Conservation (phyloP, 2,797 vertebrate genomes). For the Babyrousa celebensis region DNA sequence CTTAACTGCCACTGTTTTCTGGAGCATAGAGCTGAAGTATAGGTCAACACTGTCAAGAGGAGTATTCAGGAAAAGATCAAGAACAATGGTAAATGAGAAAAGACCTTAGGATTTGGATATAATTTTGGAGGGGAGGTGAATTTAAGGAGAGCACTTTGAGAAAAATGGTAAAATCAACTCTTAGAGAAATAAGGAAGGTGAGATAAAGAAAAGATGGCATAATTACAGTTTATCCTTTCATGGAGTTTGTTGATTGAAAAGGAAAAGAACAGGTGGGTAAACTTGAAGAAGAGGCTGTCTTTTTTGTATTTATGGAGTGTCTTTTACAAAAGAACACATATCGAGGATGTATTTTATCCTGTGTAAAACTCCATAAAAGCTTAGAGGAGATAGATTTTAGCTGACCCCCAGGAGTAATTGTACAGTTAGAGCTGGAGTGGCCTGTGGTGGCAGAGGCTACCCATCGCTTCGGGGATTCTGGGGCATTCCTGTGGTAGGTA, state of each 20-base stretch:
- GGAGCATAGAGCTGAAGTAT: neutral
- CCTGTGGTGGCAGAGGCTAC: neutral
- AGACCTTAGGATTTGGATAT: neutral
- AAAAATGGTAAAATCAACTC: neutral
- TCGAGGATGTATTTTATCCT: neutral
- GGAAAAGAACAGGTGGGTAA: neutral
- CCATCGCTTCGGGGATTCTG: neutral
- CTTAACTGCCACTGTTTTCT: constrained; percentile 31
- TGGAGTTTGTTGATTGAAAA: neutral
- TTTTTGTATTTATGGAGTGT: neutral
- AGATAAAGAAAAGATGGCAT: neutral
- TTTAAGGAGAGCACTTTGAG: neutral
- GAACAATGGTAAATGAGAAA: neutral
- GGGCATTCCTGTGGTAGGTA: neutral
- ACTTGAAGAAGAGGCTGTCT: neutral
- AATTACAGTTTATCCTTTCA: neutral
- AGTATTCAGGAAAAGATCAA: neutral
- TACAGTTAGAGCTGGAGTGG: neutral
- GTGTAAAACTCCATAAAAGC: neutral
- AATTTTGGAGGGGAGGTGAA: neutral
- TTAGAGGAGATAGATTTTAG: neutral
- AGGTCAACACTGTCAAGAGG: neutral
- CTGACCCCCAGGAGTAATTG: neutral
- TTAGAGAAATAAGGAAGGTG: constrained; percentile 31
- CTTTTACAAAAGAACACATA: neutral